Evolutionary conservation across 2,888 invertebrate genomes (phyloP).

Genomic region (Strigamia maritima): DNA sequence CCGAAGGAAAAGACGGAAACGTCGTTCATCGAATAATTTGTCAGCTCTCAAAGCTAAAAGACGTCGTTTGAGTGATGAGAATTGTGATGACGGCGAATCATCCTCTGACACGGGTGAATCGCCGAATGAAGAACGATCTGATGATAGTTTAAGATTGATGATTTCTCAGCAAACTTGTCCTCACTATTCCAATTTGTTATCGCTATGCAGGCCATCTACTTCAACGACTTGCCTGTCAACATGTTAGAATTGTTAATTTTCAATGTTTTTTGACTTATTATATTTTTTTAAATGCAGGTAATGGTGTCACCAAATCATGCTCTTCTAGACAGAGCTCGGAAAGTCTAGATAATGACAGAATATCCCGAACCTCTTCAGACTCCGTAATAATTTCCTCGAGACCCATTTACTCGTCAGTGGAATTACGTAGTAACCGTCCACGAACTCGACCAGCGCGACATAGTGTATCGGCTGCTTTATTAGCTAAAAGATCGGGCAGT

Average conservation of each 20-base stretch:
- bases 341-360: background rate
- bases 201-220: background rate
- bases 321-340: background rate
- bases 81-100: background rate
- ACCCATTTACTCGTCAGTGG: background rate
- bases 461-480: background rate
- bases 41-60: background rate
- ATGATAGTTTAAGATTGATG: background rate
- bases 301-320: background rate
- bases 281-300: background rate
- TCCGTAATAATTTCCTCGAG: background rate
- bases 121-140: background rate
- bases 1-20: background rate
- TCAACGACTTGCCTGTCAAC: background rate
- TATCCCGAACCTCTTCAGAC: background rate
- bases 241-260: background rate
- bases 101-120: background rate
- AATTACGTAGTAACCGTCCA: background rate
- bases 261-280: background rate
- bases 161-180: too few species aligned
- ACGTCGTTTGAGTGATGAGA: background rate
- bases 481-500: background rate
- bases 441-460: background rate
- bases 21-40: background rate
- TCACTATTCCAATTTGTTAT: background rate